Conservation (phyloP, 2,797 vertebrate species). For the Carapus acus region DNA sequence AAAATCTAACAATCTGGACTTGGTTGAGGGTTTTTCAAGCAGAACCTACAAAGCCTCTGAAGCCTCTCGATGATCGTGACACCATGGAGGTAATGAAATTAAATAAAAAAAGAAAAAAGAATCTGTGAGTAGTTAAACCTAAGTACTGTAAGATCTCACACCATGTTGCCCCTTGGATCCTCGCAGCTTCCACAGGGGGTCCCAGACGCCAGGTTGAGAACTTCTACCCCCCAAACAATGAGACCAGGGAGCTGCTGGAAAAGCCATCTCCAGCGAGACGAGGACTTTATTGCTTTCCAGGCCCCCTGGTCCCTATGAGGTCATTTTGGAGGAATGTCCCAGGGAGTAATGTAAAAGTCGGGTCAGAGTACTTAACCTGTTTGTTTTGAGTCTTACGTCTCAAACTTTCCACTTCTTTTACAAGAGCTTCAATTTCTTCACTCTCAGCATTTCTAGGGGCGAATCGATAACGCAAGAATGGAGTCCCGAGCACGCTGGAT, state of each 20-base stretch:
- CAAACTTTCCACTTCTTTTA: constrained; percentile 56
- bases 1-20: too few species aligned
- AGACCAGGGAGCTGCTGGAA: constrained; percentile 59
- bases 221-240: constrained; percentile 39
- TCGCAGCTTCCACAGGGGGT: constrained; percentile 41
- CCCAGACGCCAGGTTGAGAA: constrained; percentile 33
- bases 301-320: constrained; percentile 59
- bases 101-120: too few species aligned
- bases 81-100: constrained; percentile 24
- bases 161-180: constrained; percentile 18
- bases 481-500: constrained; percentile 44
- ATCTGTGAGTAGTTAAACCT: constrained; percentile 23
- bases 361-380: constrained; percentile 63
- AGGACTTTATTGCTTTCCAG: constrained; percentile 64
- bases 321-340: constrained; percentile 66
- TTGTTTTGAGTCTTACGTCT: constrained; percentile 53
- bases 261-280: constrained; percentile 58
- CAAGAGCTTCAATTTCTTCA: constrained; percentile 44
- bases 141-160: constrained; percentile 28
- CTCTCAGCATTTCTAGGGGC: constrained; percentile 7
- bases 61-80: too few species aligned
- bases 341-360: constrained; percentile 56
- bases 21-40: too few species aligned
- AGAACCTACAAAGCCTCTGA: constrained; percentile 3
- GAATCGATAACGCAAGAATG: constrained; percentile 10